Conservation (phyloP, 2,797 vertebrate species). For the Orientallactaga sibirica region DNA sequence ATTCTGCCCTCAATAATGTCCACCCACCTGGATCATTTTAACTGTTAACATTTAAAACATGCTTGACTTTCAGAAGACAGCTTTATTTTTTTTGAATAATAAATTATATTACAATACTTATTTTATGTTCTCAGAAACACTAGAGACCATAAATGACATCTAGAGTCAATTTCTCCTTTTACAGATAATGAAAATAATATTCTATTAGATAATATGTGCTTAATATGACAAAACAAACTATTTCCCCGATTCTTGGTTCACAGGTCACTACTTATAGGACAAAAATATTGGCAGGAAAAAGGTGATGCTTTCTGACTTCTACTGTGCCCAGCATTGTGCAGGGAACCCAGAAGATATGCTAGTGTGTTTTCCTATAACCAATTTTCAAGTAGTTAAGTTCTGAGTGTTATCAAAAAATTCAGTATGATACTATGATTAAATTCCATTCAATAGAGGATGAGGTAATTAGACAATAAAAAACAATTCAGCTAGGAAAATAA, state of each 20-base stretch:
- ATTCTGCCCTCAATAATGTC: neutral
- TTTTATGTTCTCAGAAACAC: constrained; percentile 38
- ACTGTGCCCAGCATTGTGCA: neutral
- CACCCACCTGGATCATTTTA: neutral
- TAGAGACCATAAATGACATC: neutral
- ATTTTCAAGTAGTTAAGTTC: neutral
- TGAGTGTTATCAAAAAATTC: neutral
- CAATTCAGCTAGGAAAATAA: neutral
- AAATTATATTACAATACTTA: constrained; percentile 14
- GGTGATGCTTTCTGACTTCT: neutral
- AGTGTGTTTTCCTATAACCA: neutral
- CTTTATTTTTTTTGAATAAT: neutral
- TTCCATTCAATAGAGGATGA: neutral
- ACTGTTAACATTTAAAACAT: neutral
- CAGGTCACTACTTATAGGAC: no score
- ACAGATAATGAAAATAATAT: constrained; percentile 23
- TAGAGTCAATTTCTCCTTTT: neutral
- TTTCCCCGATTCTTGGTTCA: neutral
- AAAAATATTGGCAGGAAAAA: neutral
- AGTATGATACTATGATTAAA: neutral
- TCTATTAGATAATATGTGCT: neutral
- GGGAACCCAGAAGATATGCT: neutral
- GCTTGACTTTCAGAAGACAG: neutral
- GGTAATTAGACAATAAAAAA: neutral
- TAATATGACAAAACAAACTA: neutral